A percentile compares a stretch with the other conserved stretches of the same genome.
Evolutionary conservation across 2,888 invertebrate species (phyloP).

Genomic region (Synanthedon andrenaeformis): DNA sequence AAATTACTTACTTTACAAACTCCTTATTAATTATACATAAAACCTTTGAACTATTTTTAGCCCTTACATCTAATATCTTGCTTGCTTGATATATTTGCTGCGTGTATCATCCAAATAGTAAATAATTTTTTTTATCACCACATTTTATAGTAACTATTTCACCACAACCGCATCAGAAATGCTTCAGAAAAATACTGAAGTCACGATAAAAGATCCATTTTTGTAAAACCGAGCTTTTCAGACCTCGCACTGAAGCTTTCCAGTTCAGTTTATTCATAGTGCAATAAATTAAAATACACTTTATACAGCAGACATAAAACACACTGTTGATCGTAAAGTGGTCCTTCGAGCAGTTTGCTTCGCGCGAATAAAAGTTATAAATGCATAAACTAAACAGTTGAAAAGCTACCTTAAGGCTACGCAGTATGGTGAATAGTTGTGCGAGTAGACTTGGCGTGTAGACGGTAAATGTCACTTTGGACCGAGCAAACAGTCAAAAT

Average conservation of each 20-base stretch:
- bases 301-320: slow-evolving; percentile 3
- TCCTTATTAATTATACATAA: too few relatives aligned
- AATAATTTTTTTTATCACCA: neutral
- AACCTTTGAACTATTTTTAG: too few relatives aligned
- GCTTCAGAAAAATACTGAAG: slow-evolving; percentile 1
- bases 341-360: neutral
- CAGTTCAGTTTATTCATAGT: slow-evolving; percentile 7
- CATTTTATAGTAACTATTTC: neutral
- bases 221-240: slow-evolving; percentile 13
- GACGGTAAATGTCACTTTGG: neutral
- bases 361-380: neutral
- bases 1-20: too few relatives aligned
- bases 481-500: slow-evolving; percentile 42
- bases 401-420: neutral
- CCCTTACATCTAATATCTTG: too few relatives aligned
- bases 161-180: neutral
- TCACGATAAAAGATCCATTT: slow-evolving; percentile 11
- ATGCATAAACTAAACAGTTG: neutral
- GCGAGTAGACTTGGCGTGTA: neutral
- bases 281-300: slow-evolving; percentile 6
- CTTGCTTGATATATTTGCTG: too few relatives aligned
- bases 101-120: too few relatives aligned
- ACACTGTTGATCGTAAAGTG: slow-evolving; percentile 2
- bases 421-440: neutral
- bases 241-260: slow-evolving; percentile 6